Conservation (phyloP, 2,888 invertebrate genomes). For the Apodemia mormo region DNA sequence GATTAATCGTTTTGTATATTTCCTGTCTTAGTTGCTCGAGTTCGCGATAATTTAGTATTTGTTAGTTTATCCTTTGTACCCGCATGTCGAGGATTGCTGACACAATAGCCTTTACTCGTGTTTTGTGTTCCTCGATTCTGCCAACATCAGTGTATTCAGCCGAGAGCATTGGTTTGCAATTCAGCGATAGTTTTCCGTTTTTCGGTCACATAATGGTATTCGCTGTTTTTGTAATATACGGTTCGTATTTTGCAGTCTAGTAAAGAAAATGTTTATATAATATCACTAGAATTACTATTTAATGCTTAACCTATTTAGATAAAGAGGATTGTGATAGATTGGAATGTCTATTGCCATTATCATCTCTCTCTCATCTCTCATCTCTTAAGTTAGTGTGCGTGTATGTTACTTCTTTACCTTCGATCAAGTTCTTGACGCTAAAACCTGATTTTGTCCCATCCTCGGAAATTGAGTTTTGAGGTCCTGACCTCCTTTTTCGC, state of each 20-base stretch:
- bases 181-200: constrained; percentile 61
- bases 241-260: neutral
- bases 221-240: neutral
- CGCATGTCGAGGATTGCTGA: constrained; percentile 57
- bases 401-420: too few relatives aligned
- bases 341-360: too few relatives aligned
- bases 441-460: too few relatives aligned
- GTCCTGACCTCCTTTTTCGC: too few relatives aligned
- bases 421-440: too few relatives aligned
- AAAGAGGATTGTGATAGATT: too few relatives aligned
- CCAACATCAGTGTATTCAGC: constrained; percentile 28
- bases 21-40: constrained; percentile 45
- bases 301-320: neutral
- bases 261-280: neutral
- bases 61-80: constrained; percentile 48
- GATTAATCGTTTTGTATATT: neutral
- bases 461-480: too few relatives aligned
- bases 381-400: too few relatives aligned
- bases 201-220: constrained; percentile 34
- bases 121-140: constrained; percentile 39
- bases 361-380: too few relatives aligned
- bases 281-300: neutral
- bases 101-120: constrained; percentile 44
- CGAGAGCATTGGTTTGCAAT: constrained; percentile 40
- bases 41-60: constrained; percentile 57